Evolutionary conservation across 1,140 invertebrate species (phyloP), one percentile per base, ranked within the genome.

Genomic region (Hesperophylax magnus): DNA sequence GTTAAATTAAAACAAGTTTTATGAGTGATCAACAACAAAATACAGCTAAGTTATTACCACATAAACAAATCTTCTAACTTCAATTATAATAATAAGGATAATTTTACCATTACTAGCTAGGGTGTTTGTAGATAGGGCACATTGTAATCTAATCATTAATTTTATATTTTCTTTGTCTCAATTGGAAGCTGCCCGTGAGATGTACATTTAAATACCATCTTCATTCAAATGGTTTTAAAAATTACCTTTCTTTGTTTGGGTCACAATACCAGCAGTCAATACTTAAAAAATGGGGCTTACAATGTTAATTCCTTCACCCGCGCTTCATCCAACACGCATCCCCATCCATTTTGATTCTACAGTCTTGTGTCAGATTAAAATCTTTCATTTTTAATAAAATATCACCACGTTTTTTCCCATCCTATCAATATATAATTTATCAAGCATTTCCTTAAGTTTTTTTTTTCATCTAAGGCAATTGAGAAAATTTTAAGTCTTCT

Each of bases 41-140:
- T 76, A 76, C 72, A 60, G 39, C 72, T 76, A 76, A 11, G 56
- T 76, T 76, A 76, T 76, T 65, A 78, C 60, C 34, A 78, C 53
- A 78, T 78, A 78, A 78, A 67, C 34, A 8, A 39, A 39, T 39
- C 34, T 39, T 39, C 34, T 39, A 39, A 39, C 54, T 9, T 47
- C 47, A 31, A 24, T 56, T 54, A 67, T 69, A 78, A 67, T 54
- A 79, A 17, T 71, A 34, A 54, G 54, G 63, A 47, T 27, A 67
- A 79, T 63, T 72, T 67, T 69, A 79, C 77, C 58, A 54, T 74
- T 72, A 84, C 54, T 79, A 61, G 71, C 82, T 84, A 84, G 47
- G 78, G 80, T 84, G 80, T 78, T 80, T 84, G 83, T 84, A 84
- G 80, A 84, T 84, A 84, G 83, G 83, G 83, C 83, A 84, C 83